Percentiles rank a stretch among this genome's conserved stretches.
Conservation (phyloP, 2,888 invertebrate species). For the Monopis laevigella region DNA sequence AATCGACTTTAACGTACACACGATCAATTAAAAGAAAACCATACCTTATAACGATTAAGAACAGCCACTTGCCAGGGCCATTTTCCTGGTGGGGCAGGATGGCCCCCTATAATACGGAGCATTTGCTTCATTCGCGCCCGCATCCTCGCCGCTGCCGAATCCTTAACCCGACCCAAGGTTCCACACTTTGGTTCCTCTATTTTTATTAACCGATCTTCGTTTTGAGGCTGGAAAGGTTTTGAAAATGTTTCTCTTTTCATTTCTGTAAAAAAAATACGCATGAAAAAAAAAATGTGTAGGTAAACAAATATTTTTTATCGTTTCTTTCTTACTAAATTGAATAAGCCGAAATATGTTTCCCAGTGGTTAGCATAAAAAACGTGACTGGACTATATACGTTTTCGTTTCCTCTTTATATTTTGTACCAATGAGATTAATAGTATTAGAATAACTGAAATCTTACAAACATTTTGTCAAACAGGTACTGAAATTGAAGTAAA, state of each 20-base stretch:
- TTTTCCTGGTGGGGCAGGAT: constrained; percentile 78
- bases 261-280: no score
- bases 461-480: no score
- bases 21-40: no score
- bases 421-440: no score
- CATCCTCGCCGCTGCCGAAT: constrained; percentile 30
- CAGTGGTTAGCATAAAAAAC: constrained; percentile 1
- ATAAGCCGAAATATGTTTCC: constrained; percentile 6
- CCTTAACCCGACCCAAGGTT: constrained; percentile 37
- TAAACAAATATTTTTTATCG: constrained; percentile 1
- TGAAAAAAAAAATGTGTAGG: no score
- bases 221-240: no score
- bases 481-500: no score
- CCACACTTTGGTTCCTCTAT: constrained; percentile 35
- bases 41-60: constrained; percentile 83
- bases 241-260: no score
- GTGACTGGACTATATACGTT: constrained; percentile 5
- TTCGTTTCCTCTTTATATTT: no score
- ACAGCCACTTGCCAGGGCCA: constrained; percentile 98
- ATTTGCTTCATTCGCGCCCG: constrained; percentile 60
- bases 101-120: constrained; percentile 88
- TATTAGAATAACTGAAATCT: no score
- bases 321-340: constrained; percentile 4
- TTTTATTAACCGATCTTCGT: constrained; percentile 30
- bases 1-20: no score